Evolutionary conservation across 2,888 invertebrate genomes (phyloP).

Genomic region (Plusia festucae): DNA sequence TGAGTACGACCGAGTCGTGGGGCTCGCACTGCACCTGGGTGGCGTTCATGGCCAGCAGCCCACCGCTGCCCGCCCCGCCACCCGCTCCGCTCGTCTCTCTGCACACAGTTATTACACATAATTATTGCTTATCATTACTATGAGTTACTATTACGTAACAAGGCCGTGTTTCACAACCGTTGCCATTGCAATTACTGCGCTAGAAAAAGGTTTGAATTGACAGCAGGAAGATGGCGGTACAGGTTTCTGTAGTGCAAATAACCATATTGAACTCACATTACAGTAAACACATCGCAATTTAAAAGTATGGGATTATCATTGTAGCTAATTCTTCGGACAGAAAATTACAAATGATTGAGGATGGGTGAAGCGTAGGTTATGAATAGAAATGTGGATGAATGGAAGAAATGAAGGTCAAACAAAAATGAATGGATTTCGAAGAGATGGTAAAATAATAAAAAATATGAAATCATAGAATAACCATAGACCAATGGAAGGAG

Average conservation of each 20-base stretch:
- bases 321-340: background rate
- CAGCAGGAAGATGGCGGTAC: constrained; percentile 40
- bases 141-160: constrained; percentile 50
- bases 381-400: too few species aligned
- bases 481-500: too few species aligned
- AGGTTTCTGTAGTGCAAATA: constrained; percentile 7
- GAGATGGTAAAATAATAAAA: too few species aligned
- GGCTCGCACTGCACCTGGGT: constrained; percentile 91
- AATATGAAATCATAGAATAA: too few species aligned
- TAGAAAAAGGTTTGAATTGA: constrained; percentile 29
- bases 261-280: background rate
- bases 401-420: too few species aligned
- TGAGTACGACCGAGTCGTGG: constrained; percentile 92
- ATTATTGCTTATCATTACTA: constrained; percentile 51
- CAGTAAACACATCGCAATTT: background rate
- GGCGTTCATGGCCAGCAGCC: constrained; percentile 89
- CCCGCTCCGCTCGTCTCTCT: constrained; percentile 86
- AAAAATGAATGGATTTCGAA: too few species aligned
- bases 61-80: constrained; percentile 87
- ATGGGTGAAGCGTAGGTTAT: too few species aligned
- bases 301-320: background rate
- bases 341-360: too few species aligned
- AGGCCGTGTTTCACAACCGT: constrained; percentile 43
- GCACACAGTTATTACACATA: constrained; percentile 57
- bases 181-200: constrained; percentile 32